phyloP scores from a whole-genome alignment of 1,140 invertebrate genomes.

The Neodiprion fabricii region DNA sequence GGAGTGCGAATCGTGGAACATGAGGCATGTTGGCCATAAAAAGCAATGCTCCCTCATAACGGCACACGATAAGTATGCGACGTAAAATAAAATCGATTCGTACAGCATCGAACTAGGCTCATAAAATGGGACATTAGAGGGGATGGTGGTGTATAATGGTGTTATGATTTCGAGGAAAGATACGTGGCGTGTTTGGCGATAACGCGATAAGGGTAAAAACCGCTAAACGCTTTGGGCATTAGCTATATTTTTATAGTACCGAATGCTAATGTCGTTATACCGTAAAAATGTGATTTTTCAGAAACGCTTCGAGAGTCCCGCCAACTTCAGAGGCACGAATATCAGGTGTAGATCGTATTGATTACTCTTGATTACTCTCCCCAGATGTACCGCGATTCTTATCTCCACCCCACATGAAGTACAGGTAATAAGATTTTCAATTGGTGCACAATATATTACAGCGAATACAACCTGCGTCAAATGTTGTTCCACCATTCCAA shows the following conservation, averaged over 20 bases:
- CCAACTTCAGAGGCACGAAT: too few relatives aligned
- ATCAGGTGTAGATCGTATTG: too few relatives aligned
- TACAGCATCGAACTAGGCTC: conserved; percentile 50
- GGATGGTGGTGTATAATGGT: conserved; percentile 47
- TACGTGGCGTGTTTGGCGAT: conserved; percentile 43
- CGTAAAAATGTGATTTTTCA: too few relatives aligned
- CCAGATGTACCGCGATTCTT: too few relatives aligned
- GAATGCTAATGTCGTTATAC: too few relatives aligned
- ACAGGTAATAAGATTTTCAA: too few relatives aligned
- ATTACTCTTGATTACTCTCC: too few relatives aligned
- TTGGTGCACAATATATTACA: too few relatives aligned
- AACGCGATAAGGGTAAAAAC: conserved; percentile 31
- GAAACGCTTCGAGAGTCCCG: too few relatives aligned
- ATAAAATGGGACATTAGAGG: conserved; percentile 58
- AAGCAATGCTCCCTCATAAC: conserved; percentile 18
- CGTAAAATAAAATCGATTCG: conserved; percentile 55
- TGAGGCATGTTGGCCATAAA: conserved; percentile 6
- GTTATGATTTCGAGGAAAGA: conserved; percentile 53
- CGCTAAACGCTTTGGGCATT: conserved; percentile 52
- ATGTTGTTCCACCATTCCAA: too few relatives aligned
- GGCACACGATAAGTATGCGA: conserved; percentile 26
- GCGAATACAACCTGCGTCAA: too few relatives aligned
- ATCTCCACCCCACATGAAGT: too few relatives aligned
- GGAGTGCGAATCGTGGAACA: not conserved
- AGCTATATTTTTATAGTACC: conserved; percentile 22